These are phyloP conservation scores for Tylochromis polylepis DNA, from an alignment of 2,113 vertebrate species.

Conservation along the genomic window DNA sequence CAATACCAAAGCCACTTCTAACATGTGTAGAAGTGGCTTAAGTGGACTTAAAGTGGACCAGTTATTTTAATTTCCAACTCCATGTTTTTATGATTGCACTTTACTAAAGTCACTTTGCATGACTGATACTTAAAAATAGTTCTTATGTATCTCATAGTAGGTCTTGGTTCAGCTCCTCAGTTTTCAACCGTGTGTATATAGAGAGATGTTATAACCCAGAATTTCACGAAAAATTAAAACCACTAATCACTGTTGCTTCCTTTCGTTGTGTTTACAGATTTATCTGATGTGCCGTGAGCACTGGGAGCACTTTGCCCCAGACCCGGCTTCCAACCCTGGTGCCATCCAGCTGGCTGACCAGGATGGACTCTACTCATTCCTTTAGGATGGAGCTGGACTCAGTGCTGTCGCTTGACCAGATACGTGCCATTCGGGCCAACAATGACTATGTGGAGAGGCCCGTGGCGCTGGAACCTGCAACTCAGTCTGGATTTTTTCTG, in stretches of 20 bases:
- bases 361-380: conserved; percentile 68
- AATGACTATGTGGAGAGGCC: conserved; percentile 98
- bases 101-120: background rate
- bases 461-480: conserved; percentile 65
- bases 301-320: conserved; percentile 34
- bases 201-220: background rate
- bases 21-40: background rate
- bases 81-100: background rate
- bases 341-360: conserved; percentile 32
- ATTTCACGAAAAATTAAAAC: background rate
- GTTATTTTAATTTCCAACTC: background rate
- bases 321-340: conserved; percentile 29
- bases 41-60: background rate
- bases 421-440: conserved; percentile 87
- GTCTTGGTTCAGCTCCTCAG: too few species aligned
- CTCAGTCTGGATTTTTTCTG: conserved; percentile 79
- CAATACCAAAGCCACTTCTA: background rate
- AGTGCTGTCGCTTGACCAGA: conserved; percentile 92
- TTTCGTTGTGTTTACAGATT: conserved; percentile 70
- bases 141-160: background rate
- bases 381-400: conserved; percentile 79
- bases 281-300: conserved; percentile 87
- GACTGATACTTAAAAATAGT: background rate
- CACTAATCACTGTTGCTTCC: background rate
- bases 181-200: too few species aligned